phyloP scores from a whole-genome alignment of 2,888 invertebrate species.

The Cryptocephalus moraei region DNA sequence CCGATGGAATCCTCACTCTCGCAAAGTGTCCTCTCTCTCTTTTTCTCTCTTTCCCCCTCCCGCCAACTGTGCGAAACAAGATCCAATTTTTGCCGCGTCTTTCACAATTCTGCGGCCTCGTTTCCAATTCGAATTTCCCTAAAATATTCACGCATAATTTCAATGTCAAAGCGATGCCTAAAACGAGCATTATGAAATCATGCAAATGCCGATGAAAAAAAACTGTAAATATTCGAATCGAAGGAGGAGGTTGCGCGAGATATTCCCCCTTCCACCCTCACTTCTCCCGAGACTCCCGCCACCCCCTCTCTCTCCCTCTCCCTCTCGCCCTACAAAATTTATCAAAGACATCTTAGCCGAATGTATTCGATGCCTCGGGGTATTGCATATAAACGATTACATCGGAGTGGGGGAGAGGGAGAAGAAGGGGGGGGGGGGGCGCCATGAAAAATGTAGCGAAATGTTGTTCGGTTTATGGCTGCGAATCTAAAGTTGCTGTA shows the following conservation, averaged over 20 bases:
- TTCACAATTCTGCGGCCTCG: no score
- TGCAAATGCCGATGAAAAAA: conserved; percentile 9
- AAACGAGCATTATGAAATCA: conserved; percentile 7
- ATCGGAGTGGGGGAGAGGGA: not conserved
- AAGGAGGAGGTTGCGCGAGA: not conserved
- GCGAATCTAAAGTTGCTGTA: not conserved
- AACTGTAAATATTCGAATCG: not conserved
- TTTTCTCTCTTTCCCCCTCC: no score
- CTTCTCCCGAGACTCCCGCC: no score
- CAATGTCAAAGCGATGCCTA: conserved; percentile 10
- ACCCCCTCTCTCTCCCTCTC: conserved; percentile 1
- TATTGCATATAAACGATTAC: conserved; percentile 11
- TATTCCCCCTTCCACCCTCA: no score
- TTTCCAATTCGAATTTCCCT: not conserved
- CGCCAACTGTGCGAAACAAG: no score
- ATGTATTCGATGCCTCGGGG: conserved; percentile 8
- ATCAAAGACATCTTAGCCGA: conserved; percentile 13
- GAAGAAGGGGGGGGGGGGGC: not conserved
- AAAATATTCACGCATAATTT: conserved; percentile 11
- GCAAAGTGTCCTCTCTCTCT: no score
- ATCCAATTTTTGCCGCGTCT: no score
- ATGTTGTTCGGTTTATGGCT: not conserved
- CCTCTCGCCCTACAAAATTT: conserved; percentile 11
- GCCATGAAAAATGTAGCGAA: conserved; percentile 3
- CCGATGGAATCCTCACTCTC: no score